A percentile compares a stretch with the other conserved stretches of the same genome.
Conservation (phyloP, 2,113 vertebrate genomes). For the Puffinus mauretanicus region DNA sequence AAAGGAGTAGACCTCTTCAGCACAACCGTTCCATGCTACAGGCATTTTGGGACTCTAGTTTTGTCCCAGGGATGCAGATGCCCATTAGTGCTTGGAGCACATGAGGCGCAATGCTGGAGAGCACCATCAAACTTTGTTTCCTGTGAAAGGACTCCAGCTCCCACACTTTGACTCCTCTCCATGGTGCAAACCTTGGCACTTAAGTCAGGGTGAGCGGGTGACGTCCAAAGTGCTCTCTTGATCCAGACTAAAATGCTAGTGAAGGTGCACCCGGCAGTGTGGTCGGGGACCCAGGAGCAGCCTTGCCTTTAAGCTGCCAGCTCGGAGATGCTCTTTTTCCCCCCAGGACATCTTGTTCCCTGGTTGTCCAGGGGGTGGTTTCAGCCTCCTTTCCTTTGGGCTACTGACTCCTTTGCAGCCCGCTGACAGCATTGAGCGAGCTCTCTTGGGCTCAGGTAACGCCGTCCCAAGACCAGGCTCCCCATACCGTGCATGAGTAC, state of each 20-base stretch:
- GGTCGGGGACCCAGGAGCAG: background rate
- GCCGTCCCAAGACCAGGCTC: fast-evolving
- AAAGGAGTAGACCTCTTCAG: background rate
- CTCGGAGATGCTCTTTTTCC: background rate
- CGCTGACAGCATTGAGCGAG: background rate
- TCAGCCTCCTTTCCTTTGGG: background rate
- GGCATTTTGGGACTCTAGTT: background rate
- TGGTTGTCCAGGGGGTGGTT: background rate
- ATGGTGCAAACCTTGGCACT: background rate
- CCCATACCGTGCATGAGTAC: fast-evolving
- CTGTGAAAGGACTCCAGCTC: background rate
- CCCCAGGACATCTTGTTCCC: background rate
- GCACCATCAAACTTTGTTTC: background rate
- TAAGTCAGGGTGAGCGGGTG: background rate
- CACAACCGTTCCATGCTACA: fast-evolving
- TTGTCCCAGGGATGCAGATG: background rate
- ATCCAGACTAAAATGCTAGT: background rate
- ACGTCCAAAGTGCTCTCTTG: background rate
- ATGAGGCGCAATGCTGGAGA: background rate
- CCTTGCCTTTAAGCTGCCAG: background rate
- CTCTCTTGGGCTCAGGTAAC: background rate
- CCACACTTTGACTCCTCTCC: background rate
- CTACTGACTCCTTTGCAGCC: background rate
- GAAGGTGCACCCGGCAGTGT: background rate
- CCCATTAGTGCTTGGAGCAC: background rate